These are phyloP conservation scores for Hylia prasina DNA, from an alignment of 2,113 vertebrate genomes.

Conservation along the genomic window DNA sequence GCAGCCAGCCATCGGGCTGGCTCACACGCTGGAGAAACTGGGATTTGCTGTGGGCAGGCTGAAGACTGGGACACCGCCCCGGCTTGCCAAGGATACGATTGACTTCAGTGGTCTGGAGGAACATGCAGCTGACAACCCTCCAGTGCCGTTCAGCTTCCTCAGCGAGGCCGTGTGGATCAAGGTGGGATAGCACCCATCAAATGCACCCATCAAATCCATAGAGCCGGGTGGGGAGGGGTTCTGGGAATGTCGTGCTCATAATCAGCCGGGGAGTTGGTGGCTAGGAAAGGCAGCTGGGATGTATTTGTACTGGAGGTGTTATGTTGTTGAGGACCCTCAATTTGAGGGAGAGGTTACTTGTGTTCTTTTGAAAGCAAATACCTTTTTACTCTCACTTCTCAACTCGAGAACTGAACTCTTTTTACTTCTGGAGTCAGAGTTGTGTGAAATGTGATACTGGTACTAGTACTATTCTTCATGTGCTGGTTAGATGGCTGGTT, in stretches of 20 bases:
- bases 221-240: neutral
- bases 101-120: slow-evolving; percentile 75
- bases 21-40: slow-evolving; percentile 82
- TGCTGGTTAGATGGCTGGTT: neutral
- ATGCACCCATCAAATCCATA: neutral
- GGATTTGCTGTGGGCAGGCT: slow-evolving; percentile 85
- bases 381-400: neutral
- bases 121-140: slow-evolving; percentile 75
- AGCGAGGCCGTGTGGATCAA: slow-evolving; percentile 78
- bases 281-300: neutral
- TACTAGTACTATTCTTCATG: neutral
- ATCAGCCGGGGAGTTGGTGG: neutral
- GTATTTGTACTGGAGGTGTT: neutral
- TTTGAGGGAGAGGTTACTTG: neutral
- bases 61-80: slow-evolving; percentile 91
- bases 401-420: neutral
- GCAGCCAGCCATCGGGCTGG: slow-evolving; percentile 82
- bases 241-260: fast-evolving
- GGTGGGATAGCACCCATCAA: slow-evolving; percentile 42
- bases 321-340: fast-evolving
- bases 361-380: neutral
- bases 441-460: neutral
- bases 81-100: slow-evolving; percentile 83
- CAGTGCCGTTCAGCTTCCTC: slow-evolving; percentile 91
- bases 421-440: neutral